Evolutionary conservation across 2,888 invertebrate species (phyloP), one percentile per base, ranked within the genome.

Genomic region (Rhingia rostrata): DNA sequence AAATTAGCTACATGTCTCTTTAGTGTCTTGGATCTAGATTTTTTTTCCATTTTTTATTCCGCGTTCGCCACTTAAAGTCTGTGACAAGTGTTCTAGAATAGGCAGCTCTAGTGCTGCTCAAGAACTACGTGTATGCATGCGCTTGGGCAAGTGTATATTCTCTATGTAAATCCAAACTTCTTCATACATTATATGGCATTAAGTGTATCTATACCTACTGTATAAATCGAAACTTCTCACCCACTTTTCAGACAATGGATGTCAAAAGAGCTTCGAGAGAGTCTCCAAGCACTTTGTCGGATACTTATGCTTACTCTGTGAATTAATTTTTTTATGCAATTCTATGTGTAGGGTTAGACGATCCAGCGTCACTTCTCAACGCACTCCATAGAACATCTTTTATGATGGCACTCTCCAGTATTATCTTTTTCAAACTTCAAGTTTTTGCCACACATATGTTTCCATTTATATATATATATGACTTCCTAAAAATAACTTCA

Each of bases 171-270:
- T 41, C 10, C 33, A 58, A 58, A 78, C 78, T 78, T 78, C 49
- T 56, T 51, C 61, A 70, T 70, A 70, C 37, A 30, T 61, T 45
- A 45, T 61, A 35, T 45, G 43, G 67, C 49, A 56, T 49, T 64
- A 63, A 63, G 78, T 56, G 63, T 70, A 63, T 56, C 5, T 9
- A 6, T 49, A 41, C 41, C 41, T 3, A 75, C 54, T 63, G 61
- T 63, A 75, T 63, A 77, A 66, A 66, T 77, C 60, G 77, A 77
- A 82, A 82, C 77, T 77, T 82, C 82, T 77, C 82, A 82, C 78
- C 78, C 78, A 82, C 64, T 82, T 75, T 70, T 54, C 47, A 82
- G 41, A 82, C 78, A 82, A 82, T 45, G 64, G 82, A 66, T 78
- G 35, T 56, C 64, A 77, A 66, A 82, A 77, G 80, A 72, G 60